Evolutionary conservation across 2,797 vertebrate genomes (phyloP).

Genomic region (Cyprinella venusta): DNA sequence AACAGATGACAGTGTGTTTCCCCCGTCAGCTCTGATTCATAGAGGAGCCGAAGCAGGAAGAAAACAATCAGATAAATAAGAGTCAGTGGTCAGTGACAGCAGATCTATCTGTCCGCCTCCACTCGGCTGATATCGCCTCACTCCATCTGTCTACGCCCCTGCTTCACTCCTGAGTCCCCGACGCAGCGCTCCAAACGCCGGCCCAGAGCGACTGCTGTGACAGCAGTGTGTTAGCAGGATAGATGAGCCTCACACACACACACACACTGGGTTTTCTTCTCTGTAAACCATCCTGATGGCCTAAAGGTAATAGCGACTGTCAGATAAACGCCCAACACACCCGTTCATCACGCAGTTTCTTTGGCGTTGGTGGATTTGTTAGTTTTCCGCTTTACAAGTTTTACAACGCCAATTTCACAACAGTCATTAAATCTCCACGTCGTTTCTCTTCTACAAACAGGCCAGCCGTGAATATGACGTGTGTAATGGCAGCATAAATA

Average conservation of each 20-base stretch:
- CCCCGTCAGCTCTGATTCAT: slow-evolving; percentile 52
- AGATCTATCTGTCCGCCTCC: slow-evolving; percentile 56
- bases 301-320: slow-evolving; percentile 33
- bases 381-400: neutral
- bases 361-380: neutral
- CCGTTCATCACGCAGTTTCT: neutral
- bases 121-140: slow-evolving; percentile 58
- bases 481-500: neutral
- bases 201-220: slow-evolving; percentile 63
- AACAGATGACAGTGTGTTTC: neutral
- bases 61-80: slow-evolving; percentile 71
- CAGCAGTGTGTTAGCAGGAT: slow-evolving; percentile 77
- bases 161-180: too few relatives aligned
- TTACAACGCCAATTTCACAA: neutral
- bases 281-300: slow-evolving; percentile 18
- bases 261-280: slow-evolving; percentile 1
- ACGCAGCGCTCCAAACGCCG: slow-evolving; percentile 74
- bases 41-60: slow-evolving; percentile 32
- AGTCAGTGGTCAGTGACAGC: slow-evolving; percentile 49
- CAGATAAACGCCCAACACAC: neutral
- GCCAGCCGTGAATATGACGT: neutral
- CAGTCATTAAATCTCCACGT: neutral
- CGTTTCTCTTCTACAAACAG: neutral
- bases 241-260: slow-evolving; percentile 61
- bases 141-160: slow-evolving; percentile 1